These are phyloP conservation scores for Melopsittacus undulatus DNA, from an alignment of 2,797 vertebrate species.

Conservation along the genomic window DNA sequence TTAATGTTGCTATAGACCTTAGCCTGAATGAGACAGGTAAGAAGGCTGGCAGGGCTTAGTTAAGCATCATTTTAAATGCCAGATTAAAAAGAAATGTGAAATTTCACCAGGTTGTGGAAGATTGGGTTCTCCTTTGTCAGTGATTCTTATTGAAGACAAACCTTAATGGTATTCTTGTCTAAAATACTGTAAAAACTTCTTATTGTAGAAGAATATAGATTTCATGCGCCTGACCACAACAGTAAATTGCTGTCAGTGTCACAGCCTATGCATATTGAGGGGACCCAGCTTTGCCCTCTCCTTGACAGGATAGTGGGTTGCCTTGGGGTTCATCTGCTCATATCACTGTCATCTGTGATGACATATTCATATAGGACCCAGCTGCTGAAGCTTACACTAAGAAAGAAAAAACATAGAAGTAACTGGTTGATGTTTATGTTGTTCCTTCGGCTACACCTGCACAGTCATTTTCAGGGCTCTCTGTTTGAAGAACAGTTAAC, in stretches of 20 bases:
- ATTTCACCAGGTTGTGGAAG: background rate
- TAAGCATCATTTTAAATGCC: background rate
- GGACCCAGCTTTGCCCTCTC: conserved; percentile 18
- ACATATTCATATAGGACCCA: conserved; percentile 49
- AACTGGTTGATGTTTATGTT: conserved; percentile 53
- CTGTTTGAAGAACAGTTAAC: conserved; percentile 53
- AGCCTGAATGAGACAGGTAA: background rate
- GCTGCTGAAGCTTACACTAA: conserved; percentile 55
- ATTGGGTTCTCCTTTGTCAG: background rate
- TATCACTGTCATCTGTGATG: conserved; percentile 64
- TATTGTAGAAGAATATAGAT: conserved; percentile 15
- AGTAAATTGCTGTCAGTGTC: conserved; percentile 54
- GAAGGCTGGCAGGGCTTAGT: background rate
- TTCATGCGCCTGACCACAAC: conserved; percentile 20
- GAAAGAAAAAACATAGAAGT: conserved; percentile 37
- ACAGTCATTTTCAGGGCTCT: background rate
- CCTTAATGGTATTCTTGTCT: conserved; percentile 24
- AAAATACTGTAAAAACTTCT: conserved; percentile 42
- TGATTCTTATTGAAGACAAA: background rate
- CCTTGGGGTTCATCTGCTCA: conserved; percentile 56
- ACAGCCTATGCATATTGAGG: conserved; percentile 47
- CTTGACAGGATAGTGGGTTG: conserved; percentile 28
- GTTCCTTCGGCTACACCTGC: conserved; percentile 52
- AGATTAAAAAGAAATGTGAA: background rate
- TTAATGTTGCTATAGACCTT: background rate